Evolutionary conservation across 1,140 invertebrate species (phyloP).

Genomic region (Stenopsyche tienmushanensis): DNA sequence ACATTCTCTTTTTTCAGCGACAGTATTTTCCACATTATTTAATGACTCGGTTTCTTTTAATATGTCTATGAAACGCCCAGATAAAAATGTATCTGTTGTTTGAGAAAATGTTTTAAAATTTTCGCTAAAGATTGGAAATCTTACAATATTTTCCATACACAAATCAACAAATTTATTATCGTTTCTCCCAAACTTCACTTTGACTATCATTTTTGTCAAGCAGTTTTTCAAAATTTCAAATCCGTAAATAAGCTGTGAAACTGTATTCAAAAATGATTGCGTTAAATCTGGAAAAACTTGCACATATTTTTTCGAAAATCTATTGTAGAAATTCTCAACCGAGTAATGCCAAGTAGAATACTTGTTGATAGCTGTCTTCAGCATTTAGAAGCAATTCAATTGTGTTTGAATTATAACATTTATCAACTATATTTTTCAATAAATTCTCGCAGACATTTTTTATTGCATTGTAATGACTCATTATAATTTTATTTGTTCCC

Average conservation of each 20-base stretch:
- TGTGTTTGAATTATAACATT: not conserved
- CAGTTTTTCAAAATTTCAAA: conserved; percentile 54
- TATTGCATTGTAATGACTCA: conserved; percentile 44
- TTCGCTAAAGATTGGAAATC: conserved; percentile 31
- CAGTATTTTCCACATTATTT: conserved; percentile 9
- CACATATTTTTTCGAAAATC: conserved; percentile 57
- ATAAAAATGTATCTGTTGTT: conserved; percentile 27
- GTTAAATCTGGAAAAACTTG: conserved; percentile 68
- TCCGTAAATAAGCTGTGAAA: conserved; percentile 63
- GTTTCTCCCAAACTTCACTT: conserved; percentile 34
- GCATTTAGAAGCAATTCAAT: conserved; percentile 41
- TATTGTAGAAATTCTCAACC: conserved; percentile 57
- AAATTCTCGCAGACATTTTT: conserved; percentile 43
- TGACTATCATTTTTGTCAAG: conserved; percentile 48
- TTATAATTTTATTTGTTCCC: conserved; percentile 44
- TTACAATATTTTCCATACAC: conserved; percentile 32
- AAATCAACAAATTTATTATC: conserved; percentile 1
- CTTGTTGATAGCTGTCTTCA: conserved; percentile 49
- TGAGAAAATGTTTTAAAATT: conserved; percentile 11
- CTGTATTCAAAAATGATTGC: conserved; percentile 59
- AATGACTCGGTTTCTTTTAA: not conserved
- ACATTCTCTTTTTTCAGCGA: conserved; percentile 40
- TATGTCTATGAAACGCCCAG: conserved; percentile 20
- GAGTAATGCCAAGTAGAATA: conserved; percentile 60
- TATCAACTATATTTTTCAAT: conserved; percentile 30